phyloP scores from a whole-genome alignment of 2,113 vertebrate species.

The Burhinus bistriatus region DNA sequence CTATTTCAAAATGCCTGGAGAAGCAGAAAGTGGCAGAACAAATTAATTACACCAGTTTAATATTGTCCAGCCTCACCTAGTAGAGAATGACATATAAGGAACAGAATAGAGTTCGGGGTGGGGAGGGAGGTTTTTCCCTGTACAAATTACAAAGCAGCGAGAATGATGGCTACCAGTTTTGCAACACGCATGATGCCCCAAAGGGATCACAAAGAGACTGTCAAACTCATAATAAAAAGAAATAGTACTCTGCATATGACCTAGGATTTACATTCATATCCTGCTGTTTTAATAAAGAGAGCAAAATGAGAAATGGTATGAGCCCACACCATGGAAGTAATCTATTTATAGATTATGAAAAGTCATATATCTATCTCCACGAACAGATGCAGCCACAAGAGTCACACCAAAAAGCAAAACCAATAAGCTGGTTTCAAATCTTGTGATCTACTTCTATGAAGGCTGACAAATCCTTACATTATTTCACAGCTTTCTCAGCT shows the following conservation, averaged over 20 bases:
- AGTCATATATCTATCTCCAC: not conserved
- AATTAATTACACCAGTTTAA: not conserved
- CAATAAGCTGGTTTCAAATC: not conserved
- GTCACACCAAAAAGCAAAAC: not conserved
- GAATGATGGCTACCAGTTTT: not conserved
- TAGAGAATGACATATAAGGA: not conserved
- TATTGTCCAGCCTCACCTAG: not conserved
- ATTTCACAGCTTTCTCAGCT: not conserved
- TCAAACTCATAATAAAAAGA: not conserved
- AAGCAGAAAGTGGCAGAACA: not conserved
- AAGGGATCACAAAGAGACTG: not conserved
- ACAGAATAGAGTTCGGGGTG: not conserved
- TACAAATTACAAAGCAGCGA: not conserved
- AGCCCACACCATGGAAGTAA: not conserved
- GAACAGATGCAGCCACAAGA: not conserved
- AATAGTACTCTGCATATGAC: not conserved
- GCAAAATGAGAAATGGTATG: not conserved
- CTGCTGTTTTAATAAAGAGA: not conserved
- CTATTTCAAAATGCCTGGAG: not conserved
- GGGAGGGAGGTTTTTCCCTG: not conserved
- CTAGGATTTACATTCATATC: not conserved
- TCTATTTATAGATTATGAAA: not conserved
- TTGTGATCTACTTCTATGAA: not conserved
- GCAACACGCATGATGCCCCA: not conserved
- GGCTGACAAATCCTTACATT: not conserved